Evolutionary conservation across 2,797 vertebrate genomes (phyloP).

Genomic region (Champsocephalus esox): DNA sequence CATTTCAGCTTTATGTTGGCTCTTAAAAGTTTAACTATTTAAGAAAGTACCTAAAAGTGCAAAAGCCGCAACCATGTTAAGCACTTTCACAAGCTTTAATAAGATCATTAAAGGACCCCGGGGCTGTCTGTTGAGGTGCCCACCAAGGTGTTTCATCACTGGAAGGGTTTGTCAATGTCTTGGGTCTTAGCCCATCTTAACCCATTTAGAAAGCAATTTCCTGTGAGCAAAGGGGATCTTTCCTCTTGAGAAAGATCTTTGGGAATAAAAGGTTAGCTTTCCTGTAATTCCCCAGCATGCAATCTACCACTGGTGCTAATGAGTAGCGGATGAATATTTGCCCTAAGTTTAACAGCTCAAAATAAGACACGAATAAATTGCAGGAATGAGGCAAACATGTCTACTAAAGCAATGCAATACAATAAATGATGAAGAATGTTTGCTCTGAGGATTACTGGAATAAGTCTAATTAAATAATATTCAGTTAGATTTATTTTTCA

Average conservation of each 20-base stretch:
- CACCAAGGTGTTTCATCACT: conserved; percentile 79
- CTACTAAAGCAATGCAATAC: conserved; percentile 52
- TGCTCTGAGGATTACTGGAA: conserved; percentile 62
- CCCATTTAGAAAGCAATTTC: conserved; percentile 84
- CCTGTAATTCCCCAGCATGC: conserved; percentile 76
- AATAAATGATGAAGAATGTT: conserved; percentile 62
- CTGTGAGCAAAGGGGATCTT: conserved; percentile 72
- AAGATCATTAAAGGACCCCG: conserved; percentile 76
- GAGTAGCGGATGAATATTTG: conserved; percentile 78
- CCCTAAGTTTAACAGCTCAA: conserved; percentile 78
- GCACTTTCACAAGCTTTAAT: conserved; percentile 74
- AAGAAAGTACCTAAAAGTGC: conserved; percentile 71
- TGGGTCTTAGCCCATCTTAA: conserved; percentile 84
- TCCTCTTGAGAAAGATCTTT: conserved; percentile 76
- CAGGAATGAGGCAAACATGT: conserved; percentile 53
- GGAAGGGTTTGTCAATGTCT: conserved; percentile 78
- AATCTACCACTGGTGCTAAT: conserved; percentile 75
- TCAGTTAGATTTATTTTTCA: conserved; percentile 13
- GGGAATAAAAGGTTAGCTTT: conserved; percentile 78
- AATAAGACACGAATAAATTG: conserved; percentile 72
- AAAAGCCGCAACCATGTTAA: conserved; percentile 67
- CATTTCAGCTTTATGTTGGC: conserved; percentile 50
- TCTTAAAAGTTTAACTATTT: conserved; percentile 73
- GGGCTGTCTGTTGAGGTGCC: conserved; percentile 69
- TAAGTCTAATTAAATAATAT: conserved; percentile 60